These are phyloP conservation scores for human (Homo sapiens) DNA, from an alignment of 2,113 vertebrate genomes.

Conservation along the genomic window DNA sequence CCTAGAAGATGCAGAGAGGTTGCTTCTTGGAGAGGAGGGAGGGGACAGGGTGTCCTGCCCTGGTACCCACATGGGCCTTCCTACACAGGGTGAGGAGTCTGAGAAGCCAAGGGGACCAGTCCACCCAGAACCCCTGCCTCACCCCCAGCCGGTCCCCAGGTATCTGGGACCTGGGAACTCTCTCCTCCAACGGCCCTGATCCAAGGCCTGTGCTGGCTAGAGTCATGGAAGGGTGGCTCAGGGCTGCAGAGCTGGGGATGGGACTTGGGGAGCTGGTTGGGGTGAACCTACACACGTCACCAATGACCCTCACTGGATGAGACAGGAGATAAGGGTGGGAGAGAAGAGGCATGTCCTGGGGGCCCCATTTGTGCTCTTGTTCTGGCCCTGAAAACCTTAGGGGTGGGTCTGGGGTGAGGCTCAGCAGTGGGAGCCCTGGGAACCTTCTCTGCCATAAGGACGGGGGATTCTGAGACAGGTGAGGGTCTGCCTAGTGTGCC, in stretches of 20 bases:
- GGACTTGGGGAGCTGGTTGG: accelerated
- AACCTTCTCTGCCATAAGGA: accelerated
- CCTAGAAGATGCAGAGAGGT: too few species aligned
- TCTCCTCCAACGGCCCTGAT: neutral
- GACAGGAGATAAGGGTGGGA: neutral
- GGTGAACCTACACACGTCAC: neutral
- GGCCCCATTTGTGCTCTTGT: accelerated
- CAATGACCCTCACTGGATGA: neutral
- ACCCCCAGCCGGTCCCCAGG: neutral
- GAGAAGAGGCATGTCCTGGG: accelerated
- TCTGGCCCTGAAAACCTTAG: neutral
- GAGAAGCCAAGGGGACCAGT: neutral
- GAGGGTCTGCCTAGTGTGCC: accelerated
- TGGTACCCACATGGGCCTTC: neutral
- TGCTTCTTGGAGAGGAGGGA: neutral
- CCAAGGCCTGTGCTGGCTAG: neutral
- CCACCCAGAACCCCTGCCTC: neutral
- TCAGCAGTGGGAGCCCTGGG: neutral
- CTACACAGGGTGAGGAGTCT: neutral
- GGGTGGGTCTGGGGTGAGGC: too few species aligned
- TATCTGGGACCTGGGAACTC: too few species aligned
- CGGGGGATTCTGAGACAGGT: neutral
- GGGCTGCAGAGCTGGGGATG: neutral
- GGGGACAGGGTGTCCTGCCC: neutral
- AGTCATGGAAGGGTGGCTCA: neutral